phyloP scores from a whole-genome alignment of 2,113 vertebrate species.

The Rhabdornis inornatus region DNA sequence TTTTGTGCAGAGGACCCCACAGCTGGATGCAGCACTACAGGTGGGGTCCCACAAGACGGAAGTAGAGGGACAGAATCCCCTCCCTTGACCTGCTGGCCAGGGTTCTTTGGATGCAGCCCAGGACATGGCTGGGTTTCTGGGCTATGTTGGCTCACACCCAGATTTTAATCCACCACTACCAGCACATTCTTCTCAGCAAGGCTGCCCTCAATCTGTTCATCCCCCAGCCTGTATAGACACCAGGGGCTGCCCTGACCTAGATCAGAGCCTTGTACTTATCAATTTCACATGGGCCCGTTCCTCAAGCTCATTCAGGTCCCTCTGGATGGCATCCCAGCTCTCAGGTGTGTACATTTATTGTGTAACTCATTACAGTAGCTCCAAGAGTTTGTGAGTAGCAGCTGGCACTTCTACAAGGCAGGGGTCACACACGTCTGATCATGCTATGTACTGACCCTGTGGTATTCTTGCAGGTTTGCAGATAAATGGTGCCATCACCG shows the following conservation, averaged over 20 bases:
- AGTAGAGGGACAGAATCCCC: neutral
- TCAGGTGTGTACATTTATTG: neutral
- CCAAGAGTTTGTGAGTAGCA: neutral
- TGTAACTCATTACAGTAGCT: neutral
- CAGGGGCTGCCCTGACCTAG: neutral
- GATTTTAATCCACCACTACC: neutral
- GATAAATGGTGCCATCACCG: neutral
- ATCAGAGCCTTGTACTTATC: neutral
- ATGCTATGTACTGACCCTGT: neutral
- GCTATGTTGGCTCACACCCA: neutral
- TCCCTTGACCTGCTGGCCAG: neutral
- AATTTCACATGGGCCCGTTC: neutral
- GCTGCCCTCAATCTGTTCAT: neutral
- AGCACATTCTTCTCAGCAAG: neutral
- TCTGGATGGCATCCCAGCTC: accelerated
- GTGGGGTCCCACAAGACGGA: neutral
- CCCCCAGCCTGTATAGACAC: neutral
- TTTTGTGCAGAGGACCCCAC: neutral
- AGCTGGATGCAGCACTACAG: neutral
- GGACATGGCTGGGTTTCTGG: too few species aligned
- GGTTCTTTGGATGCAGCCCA: neutral
- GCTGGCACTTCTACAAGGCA: too few species aligned
- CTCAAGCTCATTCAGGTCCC: neutral
- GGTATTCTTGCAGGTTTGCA: neutral
- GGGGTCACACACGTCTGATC: neutral